Percentiles rank a stretch among this genome's conserved stretches.
Evolutionary conservation across 2,113 vertebrate species (phyloP).

Genomic region (Cynocephalus volans): DNA sequence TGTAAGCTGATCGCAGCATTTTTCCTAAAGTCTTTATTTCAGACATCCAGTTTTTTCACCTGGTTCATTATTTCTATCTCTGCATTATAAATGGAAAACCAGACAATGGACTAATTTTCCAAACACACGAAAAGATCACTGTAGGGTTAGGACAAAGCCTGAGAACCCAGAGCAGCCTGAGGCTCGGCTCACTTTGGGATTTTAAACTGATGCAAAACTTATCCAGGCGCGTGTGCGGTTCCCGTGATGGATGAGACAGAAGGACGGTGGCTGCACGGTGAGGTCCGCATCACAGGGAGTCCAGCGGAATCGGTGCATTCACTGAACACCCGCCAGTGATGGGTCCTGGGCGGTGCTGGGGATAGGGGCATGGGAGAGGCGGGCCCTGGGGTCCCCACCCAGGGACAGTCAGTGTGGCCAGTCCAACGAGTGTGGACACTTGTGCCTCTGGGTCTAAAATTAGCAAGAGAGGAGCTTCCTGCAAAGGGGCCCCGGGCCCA

Average conservation of each 20-base stretch:
- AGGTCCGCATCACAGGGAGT: too few relatives aligned
- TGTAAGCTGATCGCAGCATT: background rate
- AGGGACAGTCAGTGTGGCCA: background rate
- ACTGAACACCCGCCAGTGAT: background rate
- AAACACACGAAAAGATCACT: background rate
- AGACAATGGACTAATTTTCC: background rate
- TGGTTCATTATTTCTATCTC: background rate
- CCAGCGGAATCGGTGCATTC: background rate
- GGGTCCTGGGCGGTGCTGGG: background rate
- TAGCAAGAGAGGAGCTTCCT: background rate
- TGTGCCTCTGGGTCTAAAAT: background rate
- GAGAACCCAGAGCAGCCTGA: background rate
- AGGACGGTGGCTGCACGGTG: background rate
- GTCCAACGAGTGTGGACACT: background rate
- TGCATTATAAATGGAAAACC: background rate
- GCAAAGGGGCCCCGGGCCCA: too few relatives aligned
- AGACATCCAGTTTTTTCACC: background rate
- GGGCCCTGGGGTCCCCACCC: background rate
- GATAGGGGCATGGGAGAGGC: background rate
- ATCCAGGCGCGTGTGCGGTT: accelerated
- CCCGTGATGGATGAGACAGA: too few relatives aligned
- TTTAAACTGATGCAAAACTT: background rate
- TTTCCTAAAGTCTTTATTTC: background rate
- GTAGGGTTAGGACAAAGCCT: background rate
- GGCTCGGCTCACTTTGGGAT: background rate